Base-by-base conservation (phyloP, 2,888 invertebrate genomes). In the Noctua comes region DNA sequence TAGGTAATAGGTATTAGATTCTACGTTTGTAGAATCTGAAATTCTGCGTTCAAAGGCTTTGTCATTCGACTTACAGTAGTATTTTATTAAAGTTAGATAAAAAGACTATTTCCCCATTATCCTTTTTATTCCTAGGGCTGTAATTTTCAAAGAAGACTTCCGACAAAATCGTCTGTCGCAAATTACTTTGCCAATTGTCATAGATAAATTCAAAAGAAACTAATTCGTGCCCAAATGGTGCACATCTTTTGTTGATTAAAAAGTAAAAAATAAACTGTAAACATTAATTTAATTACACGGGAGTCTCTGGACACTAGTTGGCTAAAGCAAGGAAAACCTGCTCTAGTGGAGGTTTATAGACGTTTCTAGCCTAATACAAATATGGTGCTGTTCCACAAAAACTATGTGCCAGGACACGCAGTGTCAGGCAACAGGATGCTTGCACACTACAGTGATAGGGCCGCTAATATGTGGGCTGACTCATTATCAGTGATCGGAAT, bases 1-100 rank as follows among this genome's bases (percentile, higher is more conserved):
- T 36, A 46, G 21, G 36, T 79, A 27, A 68, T 51, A 31, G 31
- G 31, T 31, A 66, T 68, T 43, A 68, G n/a, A 40, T 57, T 57
- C 24, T 36, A 68, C 51, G 66, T 59, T 46, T 10, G 18, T 51
- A 40, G 77, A 77, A 68, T 66, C 16, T 21, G 8, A 36, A 82
- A 68, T 59, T 59, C 7, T 54, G 0, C 16, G 43, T 24, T 82
- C 66, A 79, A 77, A 82, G 48, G 59, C n/a, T 18, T 18, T 4
- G n/a, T 43, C 24, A 40, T 48, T 48, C n/a, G 36, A 72, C 18
- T 40, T 18, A 18, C 36, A 31, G 27, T 40, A 10, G 24, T 18
- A 4, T 40, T 68, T 46, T 10, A n/a, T 59, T 40, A 40, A 68
- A 59, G 21, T 62, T 4, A 48, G 27, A 59, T n/a, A 40, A 24